Base-by-base conservation (phyloP, 1,140 invertebrate species). In the Caerostris darwini region DNA sequence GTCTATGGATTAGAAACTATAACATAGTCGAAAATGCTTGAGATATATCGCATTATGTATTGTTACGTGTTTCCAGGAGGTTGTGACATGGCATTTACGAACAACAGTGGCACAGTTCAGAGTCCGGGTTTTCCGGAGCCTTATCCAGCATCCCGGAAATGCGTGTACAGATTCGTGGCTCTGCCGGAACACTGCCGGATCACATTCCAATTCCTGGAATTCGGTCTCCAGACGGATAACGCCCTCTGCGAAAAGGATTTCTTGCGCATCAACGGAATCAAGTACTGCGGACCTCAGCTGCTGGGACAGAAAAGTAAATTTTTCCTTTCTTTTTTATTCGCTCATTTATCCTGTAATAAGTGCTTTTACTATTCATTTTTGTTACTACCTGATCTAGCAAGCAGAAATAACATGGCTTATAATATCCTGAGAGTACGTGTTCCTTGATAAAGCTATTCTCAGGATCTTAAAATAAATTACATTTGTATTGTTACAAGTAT, bases 201-300 rank as follows among this genome's bases (percentile, higher is more conserved):
- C 12, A 82, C 95, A 12, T 89, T 95, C 7, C 93, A 94, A 6
- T 95, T 95, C 90, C 93, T 94, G 34, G 92, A 95, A 56, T 95
- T 95, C 85, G 58, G 90, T 6, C 82, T 95, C 3, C 94, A 95
- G 34, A 34, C 95, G 0, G 90, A 94, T 14, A 94, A 94, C 61
- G 93, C 94, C 2, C 64, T 82, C 4, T 95, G 95, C 71, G 93
- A 94, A 56, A 61, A 88, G 4, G 95, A 95, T 57, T 95, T 95
- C 77, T 56, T 95, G 54, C 94, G 95, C 88, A 94, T 95, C n/a
- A 95, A 95, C 81, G 95, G 95, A 17, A 92, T 95, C 59, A 93
- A 95, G 53, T 95, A 95, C 90, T 95, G 95, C 92, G 95, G 95
- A 10, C 92, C 90, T 53, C 95, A 95, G 53, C 92, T 95, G 19